These are phyloP conservation scores for Crax fasciolata DNA, from an alignment of 2,797 vertebrate genomes.

Conservation along the genomic window DNA sequence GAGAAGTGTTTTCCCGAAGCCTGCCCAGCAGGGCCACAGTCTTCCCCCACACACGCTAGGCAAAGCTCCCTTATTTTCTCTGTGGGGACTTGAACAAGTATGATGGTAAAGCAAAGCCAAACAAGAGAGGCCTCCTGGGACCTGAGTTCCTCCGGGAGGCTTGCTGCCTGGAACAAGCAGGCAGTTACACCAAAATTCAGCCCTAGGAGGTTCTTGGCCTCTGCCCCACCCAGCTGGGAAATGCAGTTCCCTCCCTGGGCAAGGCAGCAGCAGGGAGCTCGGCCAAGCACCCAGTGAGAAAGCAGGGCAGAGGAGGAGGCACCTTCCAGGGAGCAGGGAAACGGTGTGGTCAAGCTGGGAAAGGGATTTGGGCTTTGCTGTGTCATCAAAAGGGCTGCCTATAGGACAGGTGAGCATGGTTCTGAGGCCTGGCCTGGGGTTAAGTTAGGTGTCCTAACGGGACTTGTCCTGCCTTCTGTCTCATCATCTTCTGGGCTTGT, in stretches of 20 bases:
- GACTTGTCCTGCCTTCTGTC: neutral
- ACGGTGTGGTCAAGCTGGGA: neutral
- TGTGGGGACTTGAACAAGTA: accelerated
- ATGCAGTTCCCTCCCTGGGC: neutral
- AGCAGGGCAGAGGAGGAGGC: accelerated
- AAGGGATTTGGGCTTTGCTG: neutral
- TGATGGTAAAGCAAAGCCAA: neutral
- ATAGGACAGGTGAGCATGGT: neutral
- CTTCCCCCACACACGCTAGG: accelerated
- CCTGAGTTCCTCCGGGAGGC: neutral
- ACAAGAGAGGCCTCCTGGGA: neutral
- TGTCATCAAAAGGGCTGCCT: neutral
- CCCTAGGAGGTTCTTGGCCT: neutral
- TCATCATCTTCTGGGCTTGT: neutral
- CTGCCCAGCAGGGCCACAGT: neutral
- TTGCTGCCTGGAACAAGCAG: neutral
- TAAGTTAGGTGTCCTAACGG: neutral
- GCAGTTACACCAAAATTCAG: neutral
- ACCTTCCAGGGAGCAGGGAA: neutral
- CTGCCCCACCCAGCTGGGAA: neutral
- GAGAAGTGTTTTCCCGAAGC: neutral
- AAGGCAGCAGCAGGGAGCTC: neutral
- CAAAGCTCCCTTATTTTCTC: neutral
- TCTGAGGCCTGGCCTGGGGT: neutral
- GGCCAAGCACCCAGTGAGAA: accelerated